phyloP scores from a whole-genome alignment of 2,888 invertebrate species.

The Alloplasta piceator region DNA sequence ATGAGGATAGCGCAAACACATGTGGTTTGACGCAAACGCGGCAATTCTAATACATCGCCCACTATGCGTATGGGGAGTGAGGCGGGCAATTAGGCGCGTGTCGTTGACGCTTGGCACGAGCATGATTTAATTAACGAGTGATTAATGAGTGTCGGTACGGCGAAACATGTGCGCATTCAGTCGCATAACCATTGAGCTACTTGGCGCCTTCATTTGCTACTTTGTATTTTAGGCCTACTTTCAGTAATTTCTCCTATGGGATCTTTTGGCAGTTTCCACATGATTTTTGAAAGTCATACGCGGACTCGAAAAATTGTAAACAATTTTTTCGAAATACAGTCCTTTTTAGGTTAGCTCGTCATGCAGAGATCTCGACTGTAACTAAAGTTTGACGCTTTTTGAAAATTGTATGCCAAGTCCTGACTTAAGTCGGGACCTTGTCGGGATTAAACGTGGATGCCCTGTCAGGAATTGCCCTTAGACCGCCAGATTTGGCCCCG shows the following conservation, averaged over 20 bases:
- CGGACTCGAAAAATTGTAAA: slow-evolving; percentile 10
- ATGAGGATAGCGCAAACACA: not conserved
- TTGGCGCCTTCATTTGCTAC: slow-evolving; percentile 37
- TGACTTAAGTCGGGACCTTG: too few species aligned
- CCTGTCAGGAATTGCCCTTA: too few species aligned
- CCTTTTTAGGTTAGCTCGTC: not conserved
- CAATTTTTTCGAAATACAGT: slow-evolving; percentile 1
- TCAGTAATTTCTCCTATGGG: not conserved
- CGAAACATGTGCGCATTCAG: slow-evolving; percentile 44
- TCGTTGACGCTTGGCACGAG: slow-evolving; percentile 73
- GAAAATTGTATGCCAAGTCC: too few species aligned
- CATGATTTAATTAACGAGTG: slow-evolving; percentile 77
- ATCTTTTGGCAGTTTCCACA: not conserved
- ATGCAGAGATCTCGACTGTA: too few species aligned
- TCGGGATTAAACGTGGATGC: too few species aligned
- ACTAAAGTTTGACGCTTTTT: too few species aligned
- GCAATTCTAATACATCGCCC: slow-evolving; percentile 26
- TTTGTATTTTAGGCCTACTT: slow-evolving; percentile 34
- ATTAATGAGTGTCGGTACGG: slow-evolving; percentile 72
- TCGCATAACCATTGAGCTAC: slow-evolving; percentile 31
- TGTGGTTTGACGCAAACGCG: not conserved
- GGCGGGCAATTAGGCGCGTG: slow-evolving; percentile 71
- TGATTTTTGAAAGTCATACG: slow-evolving; percentile 14
- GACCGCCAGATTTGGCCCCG: too few species aligned
- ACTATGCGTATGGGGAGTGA: slow-evolving; percentile 21